Evolutionary conservation across 2,113 vertebrate genomes (phyloP).

Genomic region (Pantherophis guttatus): DNA sequence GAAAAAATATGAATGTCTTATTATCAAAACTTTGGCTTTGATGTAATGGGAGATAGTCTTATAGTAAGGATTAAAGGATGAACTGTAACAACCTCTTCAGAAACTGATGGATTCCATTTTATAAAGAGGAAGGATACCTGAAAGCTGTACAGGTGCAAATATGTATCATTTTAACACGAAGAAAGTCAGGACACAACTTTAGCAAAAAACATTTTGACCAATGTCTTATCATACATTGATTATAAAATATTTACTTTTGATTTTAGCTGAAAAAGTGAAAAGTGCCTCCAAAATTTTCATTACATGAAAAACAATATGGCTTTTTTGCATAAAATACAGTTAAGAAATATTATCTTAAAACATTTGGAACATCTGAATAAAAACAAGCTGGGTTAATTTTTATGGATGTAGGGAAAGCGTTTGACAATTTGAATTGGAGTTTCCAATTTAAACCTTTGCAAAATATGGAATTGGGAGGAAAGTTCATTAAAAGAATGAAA

Average conservation of each 20-base stretch:
- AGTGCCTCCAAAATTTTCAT: not conserved
- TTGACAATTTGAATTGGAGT: not conserved
- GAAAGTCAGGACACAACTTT: not conserved
- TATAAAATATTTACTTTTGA: not conserved
- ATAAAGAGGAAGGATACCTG: not conserved
- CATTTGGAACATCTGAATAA: not conserved
- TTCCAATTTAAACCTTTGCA: not conserved
- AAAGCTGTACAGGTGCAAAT: not conserved
- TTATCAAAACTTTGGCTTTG: not conserved
- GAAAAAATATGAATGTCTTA: not conserved
- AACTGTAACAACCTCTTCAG: not conserved
- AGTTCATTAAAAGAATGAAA: not conserved
- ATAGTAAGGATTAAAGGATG: not conserved
- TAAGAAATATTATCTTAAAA: not conserved
- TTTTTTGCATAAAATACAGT: not conserved
- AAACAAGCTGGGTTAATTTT: not conserved
- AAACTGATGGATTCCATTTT: not conserved
- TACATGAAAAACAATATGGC: not conserved
- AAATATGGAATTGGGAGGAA: not conserved
- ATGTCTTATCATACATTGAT: not conserved
- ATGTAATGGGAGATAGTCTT: not conserved
- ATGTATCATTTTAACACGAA: not conserved
- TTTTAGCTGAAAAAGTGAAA: not conserved
- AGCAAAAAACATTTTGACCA: not conserved
- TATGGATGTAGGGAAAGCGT: not conserved